Evolutionary conservation across 2,888 invertebrate species (phyloP), one percentile per base, ranked within the genome.

Genomic region (Trichopria drosophilae): DNA sequence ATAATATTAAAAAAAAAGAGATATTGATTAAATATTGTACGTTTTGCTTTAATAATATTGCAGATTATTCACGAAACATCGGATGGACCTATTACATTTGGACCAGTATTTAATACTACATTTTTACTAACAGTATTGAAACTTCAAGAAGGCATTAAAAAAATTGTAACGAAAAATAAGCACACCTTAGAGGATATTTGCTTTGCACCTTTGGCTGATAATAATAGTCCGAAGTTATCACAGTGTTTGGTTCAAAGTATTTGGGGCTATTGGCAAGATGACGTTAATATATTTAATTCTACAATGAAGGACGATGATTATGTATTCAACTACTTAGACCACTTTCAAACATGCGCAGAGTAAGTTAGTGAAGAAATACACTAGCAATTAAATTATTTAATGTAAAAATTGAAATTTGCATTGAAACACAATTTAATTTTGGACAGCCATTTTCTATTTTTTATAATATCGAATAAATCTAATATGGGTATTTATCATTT

Each of bases 201-300:
- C 76, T 93, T 88, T 77, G 88, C 93, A 1, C 98, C 99, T 0
- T 77, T 99, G 56, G 80, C 84, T 7, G 87, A 88, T 0, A 81
- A 81, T 67, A 75, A 73, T 6, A 82, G 80, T 0, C 77, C 81
- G 1, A 73, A 76, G 2, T 79, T 80, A 5, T 78, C 86, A 6
- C 80, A 89, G 63, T 99, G 99, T 77, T 85, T 88, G 6, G 82
- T 98, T 7, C 89, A 93, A 79, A 93, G 93, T 51, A 79, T 92
- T 26, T 89, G 94, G 85, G 95, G 96, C 34, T 99, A 93, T 78
- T 97, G 86, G 78, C 85, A 90, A 72, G 86, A 93, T 69, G 81
- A 84, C 68, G 55, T 80, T 6, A 79, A 80, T 0, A 78, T 71
- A 26, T 82, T 93, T 50, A 62, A 82, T 19, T 73, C 77, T 0